Percentiles rank a stretch among this genome's conserved stretches.
Conservation (phyloP, 2,113 vertebrate genomes). For the Calidris pygmaea region DNA sequence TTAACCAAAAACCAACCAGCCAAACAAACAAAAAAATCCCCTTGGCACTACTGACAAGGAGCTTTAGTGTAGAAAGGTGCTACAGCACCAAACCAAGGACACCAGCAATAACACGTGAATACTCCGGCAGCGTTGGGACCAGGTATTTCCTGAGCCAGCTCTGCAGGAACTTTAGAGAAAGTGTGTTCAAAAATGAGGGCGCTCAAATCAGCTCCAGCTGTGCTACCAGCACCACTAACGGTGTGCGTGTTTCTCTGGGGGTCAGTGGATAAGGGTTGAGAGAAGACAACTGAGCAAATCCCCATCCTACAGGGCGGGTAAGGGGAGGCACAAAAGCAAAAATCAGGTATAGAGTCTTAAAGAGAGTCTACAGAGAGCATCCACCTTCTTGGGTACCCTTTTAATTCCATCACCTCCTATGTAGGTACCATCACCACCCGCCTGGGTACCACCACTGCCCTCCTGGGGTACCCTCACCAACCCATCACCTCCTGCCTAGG, state of each 20-base stretch:
- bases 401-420: fast-evolving
- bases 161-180: neutral
- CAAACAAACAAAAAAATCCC: neutral
- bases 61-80: neutral
- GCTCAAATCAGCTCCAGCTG: neutral
- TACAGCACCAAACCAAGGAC: neutral
- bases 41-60: neutral
- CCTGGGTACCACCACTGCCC: no score
- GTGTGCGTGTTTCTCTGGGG: neutral
- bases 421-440: neutral
- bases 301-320: fast-evolving
- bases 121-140: fast-evolving
- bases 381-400: fast-evolving
- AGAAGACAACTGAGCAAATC: neutral
- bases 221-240: fast-evolving
- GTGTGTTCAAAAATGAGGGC: fast-evolving
- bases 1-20: neutral
- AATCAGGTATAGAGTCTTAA: no score
- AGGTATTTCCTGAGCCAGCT: neutral
- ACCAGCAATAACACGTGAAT: fast-evolving
- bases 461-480: no score
- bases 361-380: neutral
- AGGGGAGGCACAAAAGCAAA: neutral
- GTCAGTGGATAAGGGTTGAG: neutral
- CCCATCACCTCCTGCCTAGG: no score